Percentiles rank a stretch among this genome's conserved stretches.
Conservation (phyloP, 2,113 vertebrate genomes). For the Litocranius walleri region DNA sequence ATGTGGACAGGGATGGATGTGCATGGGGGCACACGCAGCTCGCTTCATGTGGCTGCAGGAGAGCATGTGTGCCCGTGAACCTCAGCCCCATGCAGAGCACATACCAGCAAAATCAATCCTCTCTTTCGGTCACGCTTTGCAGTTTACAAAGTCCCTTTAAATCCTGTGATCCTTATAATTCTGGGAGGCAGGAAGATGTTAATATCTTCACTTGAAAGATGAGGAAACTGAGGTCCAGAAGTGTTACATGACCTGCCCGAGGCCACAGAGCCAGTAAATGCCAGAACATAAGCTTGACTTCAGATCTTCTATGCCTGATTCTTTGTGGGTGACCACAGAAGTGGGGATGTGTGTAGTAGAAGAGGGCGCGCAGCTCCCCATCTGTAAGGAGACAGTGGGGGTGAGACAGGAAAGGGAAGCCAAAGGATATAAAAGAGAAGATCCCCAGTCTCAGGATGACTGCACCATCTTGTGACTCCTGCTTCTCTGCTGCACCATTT, state of each 20-base stretch:
- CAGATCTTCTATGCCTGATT: neutral
- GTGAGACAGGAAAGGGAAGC: neutral
- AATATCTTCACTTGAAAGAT: neutral
- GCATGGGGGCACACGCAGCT: no score
- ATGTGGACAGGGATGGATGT: neutral
- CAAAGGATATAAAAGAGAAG: neutral
- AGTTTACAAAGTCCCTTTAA: slow-evolving; percentile 21
- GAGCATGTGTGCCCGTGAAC: neutral
- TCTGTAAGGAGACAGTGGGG: neutral
- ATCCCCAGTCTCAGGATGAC: neutral
- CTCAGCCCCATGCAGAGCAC: neutral
- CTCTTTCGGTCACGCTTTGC: neutral
- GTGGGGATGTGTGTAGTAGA: neutral
- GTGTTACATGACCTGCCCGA: neutral
- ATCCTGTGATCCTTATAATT: neutral
- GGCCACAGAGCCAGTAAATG: neutral
- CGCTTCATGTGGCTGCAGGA: neutral
- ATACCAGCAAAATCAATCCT: neutral
- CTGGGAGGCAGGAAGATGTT: neutral
- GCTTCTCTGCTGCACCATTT: neutral
- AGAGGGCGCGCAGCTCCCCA: neutral
- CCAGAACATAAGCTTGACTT: neutral
- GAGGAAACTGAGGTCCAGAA: neutral
- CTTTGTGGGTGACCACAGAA: neutral
- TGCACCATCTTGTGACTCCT: neutral